These are phyloP conservation scores for Dasyprocta punctata DNA, from an alignment of 2,113 vertebrate species.

Conservation along the genomic window DNA sequence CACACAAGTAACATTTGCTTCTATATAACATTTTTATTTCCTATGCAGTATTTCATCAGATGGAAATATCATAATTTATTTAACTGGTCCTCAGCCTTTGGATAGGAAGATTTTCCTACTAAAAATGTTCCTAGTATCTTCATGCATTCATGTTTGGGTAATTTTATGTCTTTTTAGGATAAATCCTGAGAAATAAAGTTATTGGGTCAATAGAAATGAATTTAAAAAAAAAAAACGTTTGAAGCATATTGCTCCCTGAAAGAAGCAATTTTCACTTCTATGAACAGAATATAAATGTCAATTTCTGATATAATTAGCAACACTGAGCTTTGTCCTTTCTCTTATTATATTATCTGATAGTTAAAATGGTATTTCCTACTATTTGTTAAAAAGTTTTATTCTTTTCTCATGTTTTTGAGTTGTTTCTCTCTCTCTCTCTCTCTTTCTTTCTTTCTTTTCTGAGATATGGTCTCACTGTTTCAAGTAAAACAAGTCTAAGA, in stretches of 20 bases:
- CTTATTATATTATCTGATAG: background rate
- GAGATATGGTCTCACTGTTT: background rate
- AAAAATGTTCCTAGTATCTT: background rate
- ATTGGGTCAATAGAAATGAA: background rate
- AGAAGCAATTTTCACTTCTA: slow-evolving; percentile 22
- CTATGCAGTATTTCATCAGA: background rate
- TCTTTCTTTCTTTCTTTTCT: background rate
- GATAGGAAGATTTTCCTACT: background rate
- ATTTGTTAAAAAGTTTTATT: slow-evolving; percentile 21
- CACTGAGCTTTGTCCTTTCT: slow-evolving; percentile 7
- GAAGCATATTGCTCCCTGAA: background rate
- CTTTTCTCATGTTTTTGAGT: slow-evolving; percentile 3
- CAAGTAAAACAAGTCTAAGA: background rate
- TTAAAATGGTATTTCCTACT: background rate
- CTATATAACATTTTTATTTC: slow-evolving; percentile 28
- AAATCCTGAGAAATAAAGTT: slow-evolving; percentile 50
- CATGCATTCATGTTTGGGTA: background rate
- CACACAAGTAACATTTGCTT: background rate
- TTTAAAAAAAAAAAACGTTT: background rate
- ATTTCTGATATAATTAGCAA: slow-evolving; percentile 20
- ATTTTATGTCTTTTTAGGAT: slow-evolving; percentile 36
- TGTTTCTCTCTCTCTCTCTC: background rate
- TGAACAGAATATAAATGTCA: background rate
- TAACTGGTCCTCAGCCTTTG: background rate
- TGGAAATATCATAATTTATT: slow-evolving; percentile 29